phyloP scores from a whole-genome alignment of 2,113 vertebrate genomes.

The Xyrauchen texanus region DNA sequence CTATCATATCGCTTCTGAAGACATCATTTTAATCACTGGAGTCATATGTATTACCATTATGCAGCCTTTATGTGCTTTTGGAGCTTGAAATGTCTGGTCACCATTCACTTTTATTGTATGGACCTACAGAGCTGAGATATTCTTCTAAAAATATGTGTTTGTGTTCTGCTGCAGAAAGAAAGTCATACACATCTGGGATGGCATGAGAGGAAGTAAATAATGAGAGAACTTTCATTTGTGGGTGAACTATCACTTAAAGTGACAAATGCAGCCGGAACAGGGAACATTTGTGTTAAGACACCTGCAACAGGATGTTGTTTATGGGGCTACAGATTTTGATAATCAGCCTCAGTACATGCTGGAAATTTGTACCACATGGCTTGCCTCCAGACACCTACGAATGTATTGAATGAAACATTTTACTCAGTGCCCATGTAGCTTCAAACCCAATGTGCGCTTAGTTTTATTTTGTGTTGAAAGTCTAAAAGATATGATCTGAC shows the following conservation, averaged over 20 bases:
- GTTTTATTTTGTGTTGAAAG: not conserved
- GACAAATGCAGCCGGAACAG: not conserved
- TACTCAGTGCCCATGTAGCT: not conserved
- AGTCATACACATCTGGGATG: too few relatives aligned
- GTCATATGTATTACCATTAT: too few relatives aligned
- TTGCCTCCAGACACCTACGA: not conserved
- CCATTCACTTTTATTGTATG: too few relatives aligned
- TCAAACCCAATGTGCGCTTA: not conserved
- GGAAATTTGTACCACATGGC: not conserved
- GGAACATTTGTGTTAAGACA: not conserved
- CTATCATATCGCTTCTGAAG: too few relatives aligned
- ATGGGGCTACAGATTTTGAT: constrained; percentile 3
- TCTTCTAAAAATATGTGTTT: too few relatives aligned
- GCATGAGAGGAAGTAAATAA: too few relatives aligned
- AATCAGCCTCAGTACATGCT: constrained; percentile 6
- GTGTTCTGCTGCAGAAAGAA: too few relatives aligned
- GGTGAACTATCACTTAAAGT: not conserved
- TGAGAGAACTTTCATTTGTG: too few relatives aligned
- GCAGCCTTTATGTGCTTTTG: too few relatives aligned
- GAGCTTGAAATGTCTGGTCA: too few relatives aligned
- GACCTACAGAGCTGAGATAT: too few relatives aligned
- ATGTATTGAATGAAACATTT: constrained; percentile 3
- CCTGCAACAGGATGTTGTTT: constrained; percentile 12
- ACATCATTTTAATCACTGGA: too few relatives aligned
- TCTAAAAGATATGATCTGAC: constrained; percentile 4